A percentile compares a stretch with the other conserved stretches of the same genome.
phyloP scores from a whole-genome alignment of 2,113 vertebrate genomes.

The Ictalurus furcatus region DNA sequence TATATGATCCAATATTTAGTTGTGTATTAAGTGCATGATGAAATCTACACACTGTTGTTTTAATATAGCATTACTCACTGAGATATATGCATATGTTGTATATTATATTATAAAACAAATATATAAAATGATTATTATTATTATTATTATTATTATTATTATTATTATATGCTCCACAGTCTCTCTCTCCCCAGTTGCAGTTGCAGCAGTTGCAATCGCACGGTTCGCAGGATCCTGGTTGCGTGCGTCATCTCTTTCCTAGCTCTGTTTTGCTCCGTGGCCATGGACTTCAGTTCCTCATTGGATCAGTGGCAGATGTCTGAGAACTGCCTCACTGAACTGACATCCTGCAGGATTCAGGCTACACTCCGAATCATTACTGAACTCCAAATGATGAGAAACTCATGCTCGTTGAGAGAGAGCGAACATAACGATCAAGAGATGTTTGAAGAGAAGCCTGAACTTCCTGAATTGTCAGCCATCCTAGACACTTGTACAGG shows the following conservation, averaged over 20 bases:
- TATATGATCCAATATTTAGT: neutral
- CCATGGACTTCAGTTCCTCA: conserved; percentile 71
- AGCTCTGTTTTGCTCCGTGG: conserved; percentile 77
- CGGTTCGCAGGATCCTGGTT: conserved; percentile 71
- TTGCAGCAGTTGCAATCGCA: conserved; percentile 62
- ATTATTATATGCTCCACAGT: conserved; percentile 55
- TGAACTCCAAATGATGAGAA: conserved; percentile 73
- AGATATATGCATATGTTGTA: neutral
- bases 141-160: no score
- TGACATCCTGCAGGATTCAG: conserved; percentile 74
- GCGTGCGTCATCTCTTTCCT: conserved; percentile 78
- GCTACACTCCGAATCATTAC: conserved; percentile 63
- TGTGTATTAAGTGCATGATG: neutral
- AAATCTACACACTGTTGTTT: neutral
- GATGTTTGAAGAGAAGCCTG: neutral
- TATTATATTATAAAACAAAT: neutral
- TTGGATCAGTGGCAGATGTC: conserved; percentile 70
- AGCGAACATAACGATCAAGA: neutral
- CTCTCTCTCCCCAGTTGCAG: conserved; percentile 57
- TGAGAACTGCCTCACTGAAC: conserved; percentile 65
- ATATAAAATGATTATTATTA: neutral
- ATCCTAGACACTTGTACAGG: conserved; percentile 63
- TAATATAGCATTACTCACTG: neutral
- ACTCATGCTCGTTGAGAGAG: conserved; percentile 42
- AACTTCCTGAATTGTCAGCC: conserved; percentile 30